Evolutionary conservation across 2,797 vertebrate genomes (phyloP).

Genomic region (Sarcophilus harrisii): DNA sequence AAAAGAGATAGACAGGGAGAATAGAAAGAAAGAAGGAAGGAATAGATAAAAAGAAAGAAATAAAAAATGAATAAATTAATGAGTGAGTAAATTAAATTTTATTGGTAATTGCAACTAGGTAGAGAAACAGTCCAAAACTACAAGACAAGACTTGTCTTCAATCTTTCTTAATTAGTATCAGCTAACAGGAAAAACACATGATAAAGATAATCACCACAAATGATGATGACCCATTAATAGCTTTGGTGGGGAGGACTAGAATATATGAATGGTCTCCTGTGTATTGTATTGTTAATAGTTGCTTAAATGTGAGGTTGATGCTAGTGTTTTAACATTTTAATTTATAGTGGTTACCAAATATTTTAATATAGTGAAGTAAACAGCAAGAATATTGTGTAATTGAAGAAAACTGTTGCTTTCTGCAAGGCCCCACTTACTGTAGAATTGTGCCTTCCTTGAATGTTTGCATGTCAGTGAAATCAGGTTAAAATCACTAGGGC

Average conservation of each 20-base stretch:
- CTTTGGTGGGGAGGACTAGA: background rate
- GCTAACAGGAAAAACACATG: background rate
- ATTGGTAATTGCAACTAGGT: background rate
- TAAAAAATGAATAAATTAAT: background rate
- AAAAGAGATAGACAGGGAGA: too few relatives aligned
- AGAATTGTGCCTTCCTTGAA: background rate
- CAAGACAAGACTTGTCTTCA: background rate
- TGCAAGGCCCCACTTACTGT: background rate
- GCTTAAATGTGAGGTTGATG: background rate
- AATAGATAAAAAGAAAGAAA: background rate
- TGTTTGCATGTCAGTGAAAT: background rate
- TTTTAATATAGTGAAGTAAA: conserved; percentile 2
- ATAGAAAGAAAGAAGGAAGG: background rate
- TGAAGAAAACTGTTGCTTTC: background rate
- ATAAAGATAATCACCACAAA: background rate
- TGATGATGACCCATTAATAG: background rate
- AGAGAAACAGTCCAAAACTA: background rate
- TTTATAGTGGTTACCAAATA: conserved; percentile 6
- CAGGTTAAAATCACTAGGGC: background rate
- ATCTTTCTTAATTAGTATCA: background rate
- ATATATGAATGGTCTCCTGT: background rate
- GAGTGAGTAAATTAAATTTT: background rate
- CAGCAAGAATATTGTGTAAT: background rate
- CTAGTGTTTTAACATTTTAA: background rate
- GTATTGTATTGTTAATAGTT: background rate